Conservation (phyloP, 1,140 invertebrate genomes). For the Pachypeltis micranthus region DNA sequence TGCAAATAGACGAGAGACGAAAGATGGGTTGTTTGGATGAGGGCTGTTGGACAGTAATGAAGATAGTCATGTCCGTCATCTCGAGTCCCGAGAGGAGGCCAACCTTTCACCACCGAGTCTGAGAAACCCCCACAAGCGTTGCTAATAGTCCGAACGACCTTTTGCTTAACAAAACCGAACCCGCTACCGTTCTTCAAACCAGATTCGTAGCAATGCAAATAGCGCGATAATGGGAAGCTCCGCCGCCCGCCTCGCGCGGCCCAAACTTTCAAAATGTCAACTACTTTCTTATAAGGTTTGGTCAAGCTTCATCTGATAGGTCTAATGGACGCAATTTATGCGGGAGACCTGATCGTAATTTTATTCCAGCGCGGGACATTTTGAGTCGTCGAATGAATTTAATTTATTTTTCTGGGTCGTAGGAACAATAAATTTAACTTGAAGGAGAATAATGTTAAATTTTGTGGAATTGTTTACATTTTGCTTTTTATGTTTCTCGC, state of each 20-base stretch:
- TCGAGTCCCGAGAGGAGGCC: neutral
- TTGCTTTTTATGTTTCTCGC: too few relatives aligned
- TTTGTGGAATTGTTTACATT: too few relatives aligned
- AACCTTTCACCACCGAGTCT: neutral
- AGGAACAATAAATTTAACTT: too few relatives aligned
- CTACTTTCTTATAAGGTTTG: slow-evolving; percentile 1
- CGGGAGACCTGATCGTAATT: neutral
- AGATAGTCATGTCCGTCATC: slow-evolving; percentile 3
- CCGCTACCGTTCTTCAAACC: slow-evolving; percentile 4
- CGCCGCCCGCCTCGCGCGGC: neutral
- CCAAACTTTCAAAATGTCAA: neutral
- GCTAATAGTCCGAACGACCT: neutral
- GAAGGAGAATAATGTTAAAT: too few relatives aligned
- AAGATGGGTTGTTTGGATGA: neutral
- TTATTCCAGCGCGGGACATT: too few relatives aligned
- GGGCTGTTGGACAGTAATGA: neutral
- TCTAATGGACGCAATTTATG: neutral
- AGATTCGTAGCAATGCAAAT: slow-evolving; percentile 3
- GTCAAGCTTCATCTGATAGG: neutral
- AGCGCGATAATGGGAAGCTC: neutral
- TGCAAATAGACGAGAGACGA: too few relatives aligned
- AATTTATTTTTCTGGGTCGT: too few relatives aligned
- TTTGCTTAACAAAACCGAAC: neutral
- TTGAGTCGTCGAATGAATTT: too few relatives aligned
- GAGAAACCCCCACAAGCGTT: neutral